Evolutionary conservation across 2,113 vertebrate genomes (phyloP).

Genomic region (Hemibagrus wyckioides): DNA sequence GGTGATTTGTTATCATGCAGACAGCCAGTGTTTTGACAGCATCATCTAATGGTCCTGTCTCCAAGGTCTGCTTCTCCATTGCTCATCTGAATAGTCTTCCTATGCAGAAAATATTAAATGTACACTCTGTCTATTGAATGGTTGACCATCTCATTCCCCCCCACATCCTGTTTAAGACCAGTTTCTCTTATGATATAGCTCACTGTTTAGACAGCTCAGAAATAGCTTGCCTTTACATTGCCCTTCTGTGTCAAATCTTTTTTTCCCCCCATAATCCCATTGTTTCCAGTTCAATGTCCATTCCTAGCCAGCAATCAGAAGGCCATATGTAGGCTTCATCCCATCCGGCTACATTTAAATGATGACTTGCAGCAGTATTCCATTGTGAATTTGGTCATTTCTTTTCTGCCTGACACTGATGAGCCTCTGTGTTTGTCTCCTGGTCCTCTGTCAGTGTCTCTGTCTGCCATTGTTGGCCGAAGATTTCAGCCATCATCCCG

Average conservation of each 20-base stretch:
- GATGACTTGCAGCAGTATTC: constrained; percentile 37
- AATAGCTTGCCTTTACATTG: constrained; percentile 19
- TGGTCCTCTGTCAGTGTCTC: constrained; percentile 42
- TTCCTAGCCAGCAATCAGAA: constrained; percentile 10
- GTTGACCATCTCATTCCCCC: constrained; percentile 15
- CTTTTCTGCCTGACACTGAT: constrained; percentile 31
- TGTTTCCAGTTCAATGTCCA: constrained; percentile 30
- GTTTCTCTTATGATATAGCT: not conserved
- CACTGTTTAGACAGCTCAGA: not conserved
- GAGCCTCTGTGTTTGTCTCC: constrained; percentile 30
- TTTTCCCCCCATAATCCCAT: constrained; percentile 13
- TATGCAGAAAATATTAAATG: constrained; percentile 18
- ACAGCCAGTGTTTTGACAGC: constrained; percentile 44
- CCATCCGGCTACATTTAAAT: constrained; percentile 23
- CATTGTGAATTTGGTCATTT: constrained; percentile 39
- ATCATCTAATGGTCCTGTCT: constrained; percentile 41
- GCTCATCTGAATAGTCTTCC: constrained; percentile 21
- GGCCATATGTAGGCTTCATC: constrained; percentile 7
- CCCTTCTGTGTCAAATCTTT: not conserved
- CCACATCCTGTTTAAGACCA: not conserved
- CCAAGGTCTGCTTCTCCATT: constrained; percentile 22
- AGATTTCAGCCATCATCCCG: constrained; percentile 51
- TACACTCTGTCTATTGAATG: constrained; percentile 9
- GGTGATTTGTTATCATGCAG: constrained; percentile 51
- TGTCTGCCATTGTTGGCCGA: constrained; percentile 57